Percentiles rank a stretch among this genome's conserved stretches.
These are phyloP conservation scores for Momotus momota DNA, from an alignment of 2,797 vertebrate genomes.

Conservation along the genomic window DNA sequence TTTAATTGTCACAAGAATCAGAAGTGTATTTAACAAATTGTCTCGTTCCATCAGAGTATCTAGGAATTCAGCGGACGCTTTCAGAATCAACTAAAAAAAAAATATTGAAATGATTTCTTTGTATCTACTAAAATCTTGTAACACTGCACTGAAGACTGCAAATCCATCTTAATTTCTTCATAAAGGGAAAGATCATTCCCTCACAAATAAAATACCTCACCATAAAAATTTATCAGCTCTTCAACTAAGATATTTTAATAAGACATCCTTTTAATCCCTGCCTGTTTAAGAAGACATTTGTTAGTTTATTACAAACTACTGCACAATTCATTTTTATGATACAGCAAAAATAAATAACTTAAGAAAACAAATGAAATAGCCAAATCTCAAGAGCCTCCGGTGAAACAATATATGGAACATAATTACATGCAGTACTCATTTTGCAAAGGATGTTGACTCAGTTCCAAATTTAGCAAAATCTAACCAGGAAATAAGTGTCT, in stretches of 20 bases:
- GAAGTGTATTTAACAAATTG: background rate
- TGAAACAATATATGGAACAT: background rate
- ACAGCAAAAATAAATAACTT: background rate
- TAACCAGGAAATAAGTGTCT: slow-evolving; percentile 14
- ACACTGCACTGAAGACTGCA: background rate
- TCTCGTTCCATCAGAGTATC: background rate
- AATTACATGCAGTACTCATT: background rate
- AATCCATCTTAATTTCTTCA: background rate
- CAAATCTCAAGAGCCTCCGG: background rate
- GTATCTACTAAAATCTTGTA: background rate
- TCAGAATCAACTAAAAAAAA: background rate
- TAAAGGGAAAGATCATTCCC: background rate
- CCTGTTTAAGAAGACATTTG: background rate
- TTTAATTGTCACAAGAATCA: background rate
- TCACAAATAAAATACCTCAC: background rate
- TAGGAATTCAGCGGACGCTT: background rate
- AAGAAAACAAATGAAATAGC: background rate
- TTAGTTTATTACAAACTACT: background rate
- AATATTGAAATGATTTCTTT: background rate
- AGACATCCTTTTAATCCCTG: background rate
- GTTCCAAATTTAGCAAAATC: slow-evolving; percentile 9
- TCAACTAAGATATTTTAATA: background rate
- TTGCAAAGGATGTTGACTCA: slow-evolving; percentile 20
- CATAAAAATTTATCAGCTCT: background rate
- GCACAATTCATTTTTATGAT: background rate